Percentiles rank a stretch among this genome's conserved stretches.
These are phyloP conservation scores for Smittia sp. DNA, from an alignment of 2,888 invertebrate genomes.

Conservation along the genomic window DNA sequence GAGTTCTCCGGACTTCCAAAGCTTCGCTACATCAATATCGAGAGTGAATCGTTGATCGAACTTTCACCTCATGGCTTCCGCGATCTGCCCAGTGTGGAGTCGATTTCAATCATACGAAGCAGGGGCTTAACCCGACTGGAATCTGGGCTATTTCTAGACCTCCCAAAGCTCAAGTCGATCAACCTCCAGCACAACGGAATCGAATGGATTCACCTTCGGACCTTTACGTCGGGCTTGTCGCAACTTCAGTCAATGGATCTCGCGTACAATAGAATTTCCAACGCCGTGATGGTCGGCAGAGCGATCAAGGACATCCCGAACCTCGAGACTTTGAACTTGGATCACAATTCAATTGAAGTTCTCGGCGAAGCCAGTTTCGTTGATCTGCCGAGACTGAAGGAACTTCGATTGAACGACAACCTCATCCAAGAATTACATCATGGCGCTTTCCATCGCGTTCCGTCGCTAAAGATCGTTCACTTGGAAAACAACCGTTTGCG, in stretches of 20 bases:
- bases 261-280: slow-evolving; percentile 68
- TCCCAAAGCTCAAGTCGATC: slow-evolving; percentile 65
- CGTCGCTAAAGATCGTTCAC: slow-evolving; percentile 68
- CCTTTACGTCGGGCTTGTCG: slow-evolving; percentile 67
- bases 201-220: slow-evolving; percentile 73
- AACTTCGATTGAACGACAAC: slow-evolving; percentile 68
- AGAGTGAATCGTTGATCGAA: slow-evolving; percentile 65
- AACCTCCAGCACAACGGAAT: slow-evolving; percentile 77
- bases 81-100: slow-evolving; percentile 69
- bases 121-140: slow-evolving; percentile 66
- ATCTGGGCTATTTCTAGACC: slow-evolving; percentile 67
- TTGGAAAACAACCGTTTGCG: slow-evolving; percentile 73
- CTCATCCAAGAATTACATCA: slow-evolving; percentile 71
- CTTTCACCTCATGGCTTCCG: slow-evolving; percentile 68
- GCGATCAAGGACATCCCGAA: slow-evolving; percentile 73
- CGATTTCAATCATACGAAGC: slow-evolving; percentile 70
- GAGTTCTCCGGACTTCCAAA: slow-evolving; percentile 68
- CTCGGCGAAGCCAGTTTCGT: slow-evolving; percentile 76
- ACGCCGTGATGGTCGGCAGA: slow-evolving; percentile 78
- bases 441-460: slow-evolving; percentile 77
- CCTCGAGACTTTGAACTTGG: slow-evolving; percentile 67
- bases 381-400: slow-evolving; percentile 68
- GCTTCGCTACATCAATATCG: slow-evolving; percentile 70
- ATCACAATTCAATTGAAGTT: slow-evolving; percentile 68
- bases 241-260: slow-evolving; percentile 67